These are phyloP conservation scores for Euglossa dilemma DNA, from an alignment of 1,140 invertebrate species.

Conservation along the genomic window DNA sequence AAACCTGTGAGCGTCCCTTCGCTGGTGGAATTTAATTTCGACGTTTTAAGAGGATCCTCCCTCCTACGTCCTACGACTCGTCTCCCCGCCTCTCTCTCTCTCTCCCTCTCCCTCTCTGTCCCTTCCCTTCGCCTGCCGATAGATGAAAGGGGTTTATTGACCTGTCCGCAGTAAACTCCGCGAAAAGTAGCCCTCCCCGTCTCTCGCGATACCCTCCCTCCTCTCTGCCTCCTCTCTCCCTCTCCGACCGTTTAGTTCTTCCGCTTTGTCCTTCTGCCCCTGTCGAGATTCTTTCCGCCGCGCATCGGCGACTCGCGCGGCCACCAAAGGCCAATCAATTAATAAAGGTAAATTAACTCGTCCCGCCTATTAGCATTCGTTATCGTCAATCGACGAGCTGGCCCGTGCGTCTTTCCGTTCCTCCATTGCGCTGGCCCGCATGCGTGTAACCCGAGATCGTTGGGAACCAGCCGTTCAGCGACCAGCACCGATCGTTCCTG, in stretches of 20 bases:
- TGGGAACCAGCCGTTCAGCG: slow-evolving; percentile 63
- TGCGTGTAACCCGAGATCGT: slow-evolving; percentile 75
- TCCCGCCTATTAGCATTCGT: slow-evolving; percentile 79
- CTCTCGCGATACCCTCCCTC: slow-evolving; percentile 54
- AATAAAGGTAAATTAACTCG: slow-evolving; percentile 79
- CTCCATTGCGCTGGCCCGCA: slow-evolving; percentile 67
- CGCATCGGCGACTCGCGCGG: slow-evolving; percentile 44
- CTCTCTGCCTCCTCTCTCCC: slow-evolving; percentile 48
- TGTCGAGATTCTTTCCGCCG: slow-evolving; percentile 9
- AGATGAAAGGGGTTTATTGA: slow-evolving; percentile 74
- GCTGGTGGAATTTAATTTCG: slow-evolving; percentile 77
- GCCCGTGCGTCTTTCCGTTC: slow-evolving; percentile 61
- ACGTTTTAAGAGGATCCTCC: slow-evolving; percentile 73
- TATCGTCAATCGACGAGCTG: slow-evolving; percentile 76
- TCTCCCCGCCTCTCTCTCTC: slow-evolving; percentile 22
- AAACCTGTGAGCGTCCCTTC: slow-evolving; percentile 57
- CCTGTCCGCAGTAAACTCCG: slow-evolving; percentile 62
- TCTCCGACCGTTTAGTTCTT: slow-evolving; percentile 36
- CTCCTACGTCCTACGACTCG: slow-evolving; percentile 4
- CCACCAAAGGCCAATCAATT: slow-evolving; percentile 75
- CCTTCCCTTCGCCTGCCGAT: slow-evolving; percentile 47
- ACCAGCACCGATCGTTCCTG: background rate
- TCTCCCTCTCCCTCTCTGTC: slow-evolving; percentile 15
- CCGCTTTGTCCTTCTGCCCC: slow-evolving; percentile 31
- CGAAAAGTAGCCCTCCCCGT: slow-evolving; percentile 56